Evolutionary conservation across 2,113 vertebrate species (phyloP).

Genomic region (Lathamus discolor): DNA sequence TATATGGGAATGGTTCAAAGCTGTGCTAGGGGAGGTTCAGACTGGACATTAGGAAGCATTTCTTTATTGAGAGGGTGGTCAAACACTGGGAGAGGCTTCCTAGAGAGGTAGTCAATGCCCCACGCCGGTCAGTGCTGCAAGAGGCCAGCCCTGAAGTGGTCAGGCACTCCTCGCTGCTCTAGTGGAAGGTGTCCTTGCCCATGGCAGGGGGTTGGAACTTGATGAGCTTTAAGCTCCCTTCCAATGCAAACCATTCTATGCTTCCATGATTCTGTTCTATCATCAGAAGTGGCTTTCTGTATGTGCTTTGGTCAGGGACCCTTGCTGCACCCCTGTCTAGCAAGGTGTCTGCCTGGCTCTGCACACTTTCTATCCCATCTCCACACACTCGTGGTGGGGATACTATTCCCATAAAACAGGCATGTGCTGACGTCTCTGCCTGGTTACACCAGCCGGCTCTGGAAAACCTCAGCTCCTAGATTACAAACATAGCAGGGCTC

Average conservation of each 20-base stretch:
- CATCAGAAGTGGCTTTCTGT: background rate
- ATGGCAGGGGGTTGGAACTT: background rate
- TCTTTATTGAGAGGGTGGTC: background rate
- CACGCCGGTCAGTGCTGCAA: background rate
- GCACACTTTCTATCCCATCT: background rate
- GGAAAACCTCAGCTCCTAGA: slow-evolving; percentile 55
- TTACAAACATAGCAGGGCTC: slow-evolving; percentile 43
- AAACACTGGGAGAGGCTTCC: background rate
- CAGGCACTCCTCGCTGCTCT: background rate
- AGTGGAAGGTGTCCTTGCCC: background rate
- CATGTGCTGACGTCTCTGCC: slow-evolving; percentile 16
- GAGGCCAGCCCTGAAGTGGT: background rate
- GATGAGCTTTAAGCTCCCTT: background rate
- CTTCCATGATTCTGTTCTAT: background rate
- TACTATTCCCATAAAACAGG: slow-evolving; percentile 36
- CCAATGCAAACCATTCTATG: background rate
- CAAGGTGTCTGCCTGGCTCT: background rate
- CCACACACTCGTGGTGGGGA: background rate
- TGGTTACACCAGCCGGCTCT: slow-evolving; percentile 1
- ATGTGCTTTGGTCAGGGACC: background rate
- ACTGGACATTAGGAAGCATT: background rate
- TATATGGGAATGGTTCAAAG: background rate
- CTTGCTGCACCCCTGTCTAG: background rate
- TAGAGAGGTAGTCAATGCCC: background rate
- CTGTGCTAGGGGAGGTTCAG: background rate